Evolutionary conservation across 23 tunicate species (phyloP), one percentile per base, ranked within the genome.

Genomic region (Ciona savignyi): DNA sequence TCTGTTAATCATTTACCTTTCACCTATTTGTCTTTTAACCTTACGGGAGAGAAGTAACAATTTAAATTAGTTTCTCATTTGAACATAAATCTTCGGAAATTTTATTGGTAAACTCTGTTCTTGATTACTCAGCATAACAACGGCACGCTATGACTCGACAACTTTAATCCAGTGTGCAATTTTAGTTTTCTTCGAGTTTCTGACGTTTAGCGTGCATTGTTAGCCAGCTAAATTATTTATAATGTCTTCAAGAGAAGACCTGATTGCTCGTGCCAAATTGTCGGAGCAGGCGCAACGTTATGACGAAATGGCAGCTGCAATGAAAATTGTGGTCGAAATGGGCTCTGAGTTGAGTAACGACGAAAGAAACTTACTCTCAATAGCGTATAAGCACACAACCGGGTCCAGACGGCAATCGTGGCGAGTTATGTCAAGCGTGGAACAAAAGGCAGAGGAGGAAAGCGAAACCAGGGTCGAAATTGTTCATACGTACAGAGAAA

Each of bases 271-370:
- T 4, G 98, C 98, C 25, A 92, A 92, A 66, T 34, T 92, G 22
- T 72, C 93, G 4, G 98, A 92, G 60, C 86, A 85, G 68, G 93
- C 98, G 2, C 88, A 85, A 33, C 48, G 91, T 42, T 92, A 79
- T 35, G 66, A 66, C 2, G 92, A 92, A 70, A 92, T 92, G 98
- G 20, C 82, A 21, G 62, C 68, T 1, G 72, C 77, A 24, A 92
- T 92, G 93, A 85, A 85, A 72, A 75, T 49, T 1, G 87, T 85
- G 25, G 82, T 85, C 2, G 93, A 92, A 63, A 30, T 65, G 23
- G 93, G 87, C 9, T 33, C 56, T 27, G 82, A 70, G 4, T 65
- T 83, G 35, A 74, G 66, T 51, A 90, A 90, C 30, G 89, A 90
- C 34, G 97, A 90, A 56, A 68, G 85, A 74, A 83, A 90, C 70